These are phyloP conservation scores for Amiota communis DNA, from an alignment of 2,888 invertebrate species.

Conservation along the genomic window DNA sequence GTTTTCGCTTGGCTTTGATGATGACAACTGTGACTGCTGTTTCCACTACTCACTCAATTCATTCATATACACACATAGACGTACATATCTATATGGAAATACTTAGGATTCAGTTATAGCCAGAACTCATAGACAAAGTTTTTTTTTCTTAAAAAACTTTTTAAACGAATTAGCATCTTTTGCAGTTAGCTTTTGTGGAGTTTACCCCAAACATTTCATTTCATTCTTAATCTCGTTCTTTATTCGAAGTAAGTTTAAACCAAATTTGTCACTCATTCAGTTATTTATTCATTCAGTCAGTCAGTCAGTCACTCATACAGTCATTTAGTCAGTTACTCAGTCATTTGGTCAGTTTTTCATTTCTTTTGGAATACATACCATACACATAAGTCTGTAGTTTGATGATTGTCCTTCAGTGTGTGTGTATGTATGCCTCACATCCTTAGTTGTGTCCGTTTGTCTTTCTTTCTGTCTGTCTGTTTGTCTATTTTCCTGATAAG, in stretches of 20 bases:
- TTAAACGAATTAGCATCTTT: constrained; percentile 65
- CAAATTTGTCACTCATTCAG: constrained; percentile 40
- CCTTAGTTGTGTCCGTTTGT: not conserved
- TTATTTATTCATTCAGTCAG: constrained; percentile 49
- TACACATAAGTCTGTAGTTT: too few species aligned
- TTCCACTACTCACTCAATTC: not conserved
- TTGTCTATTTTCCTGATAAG: constrained; percentile 9
- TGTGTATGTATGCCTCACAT: too few species aligned
- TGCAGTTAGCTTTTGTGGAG: constrained; percentile 44
- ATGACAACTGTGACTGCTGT: constrained; percentile 10
- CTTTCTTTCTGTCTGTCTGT: not conserved
- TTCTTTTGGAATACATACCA: too few species aligned
- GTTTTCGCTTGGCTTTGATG: too few species aligned
- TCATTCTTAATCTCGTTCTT: too few species aligned
- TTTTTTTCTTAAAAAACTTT: constrained; percentile 52
- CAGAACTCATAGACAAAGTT: not conserved
- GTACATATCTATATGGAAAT: too few species aligned
- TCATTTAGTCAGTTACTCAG: not conserved
- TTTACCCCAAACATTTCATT: not conserved
- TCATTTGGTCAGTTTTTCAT: too few species aligned
- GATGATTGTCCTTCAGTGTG: too few species aligned
- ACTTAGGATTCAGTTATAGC: too few species aligned
- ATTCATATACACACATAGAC: too few species aligned
- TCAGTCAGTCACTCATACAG: too few species aligned
- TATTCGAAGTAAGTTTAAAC: not conserved